These are phyloP conservation scores for Corynorhinus townsendii DNA, from an alignment of 2,113 vertebrate genomes.

Conservation along the genomic window DNA sequence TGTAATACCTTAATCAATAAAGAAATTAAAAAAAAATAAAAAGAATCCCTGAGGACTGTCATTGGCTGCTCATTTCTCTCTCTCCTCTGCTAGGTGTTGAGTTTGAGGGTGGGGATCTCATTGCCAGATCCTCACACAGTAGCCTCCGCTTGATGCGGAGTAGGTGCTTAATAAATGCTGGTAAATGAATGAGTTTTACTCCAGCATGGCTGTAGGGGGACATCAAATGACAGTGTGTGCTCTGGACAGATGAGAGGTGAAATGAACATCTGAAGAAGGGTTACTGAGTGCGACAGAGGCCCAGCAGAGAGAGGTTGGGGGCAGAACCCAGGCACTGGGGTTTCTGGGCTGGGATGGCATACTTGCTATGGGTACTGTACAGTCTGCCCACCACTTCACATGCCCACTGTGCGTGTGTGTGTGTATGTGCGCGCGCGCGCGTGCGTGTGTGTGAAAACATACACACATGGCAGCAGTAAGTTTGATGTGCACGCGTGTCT, in stretches of 20 bases:
- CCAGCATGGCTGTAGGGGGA: background rate
- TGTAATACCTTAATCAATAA: no score
- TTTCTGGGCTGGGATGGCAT: no score
- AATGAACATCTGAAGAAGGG: background rate
- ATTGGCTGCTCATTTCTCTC: background rate
- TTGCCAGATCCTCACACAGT: background rate
- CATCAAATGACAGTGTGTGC: background rate
- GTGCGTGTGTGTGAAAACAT: background rate
- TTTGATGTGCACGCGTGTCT: background rate
- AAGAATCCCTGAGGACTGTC: background rate
- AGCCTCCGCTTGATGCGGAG: background rate
- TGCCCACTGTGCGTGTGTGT: background rate
- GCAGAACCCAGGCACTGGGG: background rate
- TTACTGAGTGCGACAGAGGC: background rate
- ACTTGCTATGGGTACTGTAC: background rate
- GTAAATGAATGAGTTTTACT: background rate
- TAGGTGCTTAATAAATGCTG: background rate
- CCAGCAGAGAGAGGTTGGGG: background rate
- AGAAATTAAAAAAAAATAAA: no score
- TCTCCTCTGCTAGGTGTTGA: background rate
- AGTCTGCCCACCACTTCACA: background rate
- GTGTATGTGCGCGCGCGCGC: background rate
- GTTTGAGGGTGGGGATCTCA: background rate
- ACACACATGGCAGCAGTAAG: fast-evolving
- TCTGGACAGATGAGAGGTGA: background rate